Evolutionary conservation across 2,113 vertebrate species (phyloP).

Genomic region (Phrynosoma platyrhinos): DNA sequence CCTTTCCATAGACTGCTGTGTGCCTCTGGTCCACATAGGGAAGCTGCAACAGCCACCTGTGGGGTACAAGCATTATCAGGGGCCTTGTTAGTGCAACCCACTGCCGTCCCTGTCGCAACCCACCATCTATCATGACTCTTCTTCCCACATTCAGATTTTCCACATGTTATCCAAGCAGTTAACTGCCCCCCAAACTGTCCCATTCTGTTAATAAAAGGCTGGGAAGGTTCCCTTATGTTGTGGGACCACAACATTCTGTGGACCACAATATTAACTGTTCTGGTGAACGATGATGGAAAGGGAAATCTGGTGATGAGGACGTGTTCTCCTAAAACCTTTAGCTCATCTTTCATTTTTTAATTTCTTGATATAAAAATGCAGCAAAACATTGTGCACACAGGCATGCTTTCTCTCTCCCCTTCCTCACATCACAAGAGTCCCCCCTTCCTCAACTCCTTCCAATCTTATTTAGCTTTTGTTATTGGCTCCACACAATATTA

Average conservation of each 20-base stretch:
- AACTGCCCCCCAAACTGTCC: no score
- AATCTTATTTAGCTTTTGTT: background rate
- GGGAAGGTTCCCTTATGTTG: no score
- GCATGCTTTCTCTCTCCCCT: background rate
- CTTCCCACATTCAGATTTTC: background rate
- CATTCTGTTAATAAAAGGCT: background rate
- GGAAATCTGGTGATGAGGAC: no score
- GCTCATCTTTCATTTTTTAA: background rate
- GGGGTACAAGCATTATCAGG: constrained; percentile 1
- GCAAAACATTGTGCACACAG: background rate
- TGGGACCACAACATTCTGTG: no score
- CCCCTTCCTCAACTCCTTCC: background rate
- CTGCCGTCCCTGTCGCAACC: background rate
- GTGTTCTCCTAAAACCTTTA: background rate
- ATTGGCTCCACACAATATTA: background rate
- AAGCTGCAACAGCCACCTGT: constrained; percentile 79
- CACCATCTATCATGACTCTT: background rate
- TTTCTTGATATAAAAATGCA: background rate
- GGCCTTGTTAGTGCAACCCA: background rate
- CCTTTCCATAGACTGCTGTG: constrained; percentile 85
- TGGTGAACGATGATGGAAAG: no score
- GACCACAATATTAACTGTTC: no score
- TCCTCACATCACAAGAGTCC: no score
- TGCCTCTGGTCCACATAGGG: constrained; percentile 81
- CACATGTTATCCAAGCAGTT: background rate